These are phyloP conservation scores for Galago senegalensis DNA, from an alignment of 2,797 vertebrate species.

Conservation along the genomic window DNA sequence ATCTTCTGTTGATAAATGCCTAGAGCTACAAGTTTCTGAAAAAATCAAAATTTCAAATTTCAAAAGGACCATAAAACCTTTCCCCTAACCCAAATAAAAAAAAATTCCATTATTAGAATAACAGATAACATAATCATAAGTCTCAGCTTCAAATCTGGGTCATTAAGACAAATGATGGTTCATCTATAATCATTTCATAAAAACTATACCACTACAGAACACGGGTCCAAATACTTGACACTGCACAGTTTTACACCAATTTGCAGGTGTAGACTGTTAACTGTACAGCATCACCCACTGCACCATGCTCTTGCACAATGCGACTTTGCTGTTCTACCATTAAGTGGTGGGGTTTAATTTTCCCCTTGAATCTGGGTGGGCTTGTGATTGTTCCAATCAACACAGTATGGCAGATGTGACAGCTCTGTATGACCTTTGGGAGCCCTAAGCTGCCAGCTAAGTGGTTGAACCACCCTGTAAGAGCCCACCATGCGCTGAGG, in stretches of 20 bases:
- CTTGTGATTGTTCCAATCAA: not conserved
- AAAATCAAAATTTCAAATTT: not conserved
- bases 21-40: not conserved
- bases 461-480: not conserved
- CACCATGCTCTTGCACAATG: not conserved
- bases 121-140: not conserved
- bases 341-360: not conserved
- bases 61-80: constrained; percentile 11
- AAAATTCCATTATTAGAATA: not conserved
- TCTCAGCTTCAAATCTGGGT: constrained; percentile 22
- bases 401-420: not conserved
- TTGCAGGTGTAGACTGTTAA: not conserved
- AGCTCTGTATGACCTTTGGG: not conserved
- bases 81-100: not conserved
- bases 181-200: not conserved
- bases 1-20: not conserved
- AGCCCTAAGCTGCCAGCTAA: not conserved
- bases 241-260: not conserved
- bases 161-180: not conserved
- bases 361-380: not conserved
- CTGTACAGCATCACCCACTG: not conserved
- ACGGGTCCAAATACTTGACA: not conserved
- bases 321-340: not conserved
- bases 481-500: not conserved
- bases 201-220: not conserved